Evolutionary conservation across 1,140 invertebrate genomes (phyloP).

Genomic region (Hyphantria cunea): DNA sequence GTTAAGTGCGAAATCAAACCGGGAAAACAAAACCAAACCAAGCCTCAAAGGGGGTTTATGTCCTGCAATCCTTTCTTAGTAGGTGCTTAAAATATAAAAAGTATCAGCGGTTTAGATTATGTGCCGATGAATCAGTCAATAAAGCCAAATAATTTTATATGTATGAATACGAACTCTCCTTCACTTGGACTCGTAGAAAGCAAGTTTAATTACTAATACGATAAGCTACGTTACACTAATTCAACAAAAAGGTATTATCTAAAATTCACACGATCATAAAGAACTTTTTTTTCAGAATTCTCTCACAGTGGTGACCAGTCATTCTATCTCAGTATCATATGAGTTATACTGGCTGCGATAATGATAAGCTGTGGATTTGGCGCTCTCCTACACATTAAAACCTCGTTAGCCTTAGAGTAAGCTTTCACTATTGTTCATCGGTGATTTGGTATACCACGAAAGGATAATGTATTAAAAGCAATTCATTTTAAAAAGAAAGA

Average conservation of each 20-base stretch:
- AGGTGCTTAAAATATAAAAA: too few species aligned
- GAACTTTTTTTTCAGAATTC: slow-evolving; percentile 22
- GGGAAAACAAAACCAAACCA: too few species aligned
- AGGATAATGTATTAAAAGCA: slow-evolving; percentile 8
- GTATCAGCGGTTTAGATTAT: too few species aligned
- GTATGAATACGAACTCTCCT: too few species aligned
- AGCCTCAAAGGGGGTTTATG: too few species aligned
- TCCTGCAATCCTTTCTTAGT: too few species aligned
- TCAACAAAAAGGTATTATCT: slow-evolving; percentile 26
- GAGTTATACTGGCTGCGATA: slow-evolving; percentile 63
- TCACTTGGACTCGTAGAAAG: too few species aligned
- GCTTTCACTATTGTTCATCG: slow-evolving; percentile 39
- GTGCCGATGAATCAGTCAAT: too few species aligned
- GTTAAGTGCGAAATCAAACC: too few species aligned
- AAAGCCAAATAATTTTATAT: too few species aligned
- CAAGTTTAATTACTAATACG: not conserved
- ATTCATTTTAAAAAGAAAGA: too few species aligned
- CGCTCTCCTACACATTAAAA: slow-evolving; percentile 60
- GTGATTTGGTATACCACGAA: slow-evolving; percentile 20
- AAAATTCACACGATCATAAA: slow-evolving; percentile 13
- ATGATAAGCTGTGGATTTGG: slow-evolving; percentile 54
- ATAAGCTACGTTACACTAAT: slow-evolving; percentile 1
- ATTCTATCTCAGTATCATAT: slow-evolving; percentile 51
- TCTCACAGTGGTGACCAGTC: slow-evolving; percentile 38
- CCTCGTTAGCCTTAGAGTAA: slow-evolving; percentile 53